A percentile compares a stretch with the other conserved stretches of the same genome.
Evolutionary conservation across 2,888 invertebrate species (phyloP).

Genomic region (Syrphus vitripennis): DNA sequence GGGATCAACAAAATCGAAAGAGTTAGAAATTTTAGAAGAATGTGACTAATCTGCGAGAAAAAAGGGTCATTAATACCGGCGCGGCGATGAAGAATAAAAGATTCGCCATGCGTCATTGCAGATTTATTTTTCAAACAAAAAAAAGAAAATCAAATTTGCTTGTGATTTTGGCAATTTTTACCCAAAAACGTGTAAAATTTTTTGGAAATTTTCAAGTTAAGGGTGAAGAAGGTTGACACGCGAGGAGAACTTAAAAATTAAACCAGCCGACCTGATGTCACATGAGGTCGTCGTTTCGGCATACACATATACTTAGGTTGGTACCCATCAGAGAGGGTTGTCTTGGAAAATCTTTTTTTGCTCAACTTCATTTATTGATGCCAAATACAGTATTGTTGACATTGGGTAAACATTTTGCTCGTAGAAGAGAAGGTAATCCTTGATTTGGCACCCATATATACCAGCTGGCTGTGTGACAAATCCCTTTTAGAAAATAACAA

Average conservation of each 20-base stretch:
- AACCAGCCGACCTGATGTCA: conserved; percentile 66
- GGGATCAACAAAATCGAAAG: conserved; percentile 41
- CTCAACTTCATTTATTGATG: neutral
- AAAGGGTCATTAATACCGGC: conserved; percentile 48
- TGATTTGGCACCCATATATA: conserved; percentile 24
- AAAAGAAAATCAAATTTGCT: conserved; percentile 21
- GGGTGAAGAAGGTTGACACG: conserved; percentile 67
- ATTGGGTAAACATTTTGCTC: conserved; percentile 51
- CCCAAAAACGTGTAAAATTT: conserved; percentile 72
- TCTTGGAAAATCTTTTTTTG: conserved; percentile 42
- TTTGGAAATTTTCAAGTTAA: conserved; percentile 30
- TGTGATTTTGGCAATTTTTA: conserved; percentile 75
- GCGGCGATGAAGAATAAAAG: conserved; percentile 27
- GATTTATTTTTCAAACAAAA: conserved; percentile 31
- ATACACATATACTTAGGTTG: neutral
- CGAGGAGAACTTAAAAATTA: conserved; percentile 72
- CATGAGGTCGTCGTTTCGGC: conserved; percentile 25
- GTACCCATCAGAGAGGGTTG: conserved; percentile 29
- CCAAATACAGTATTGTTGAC: conserved; percentile 36
- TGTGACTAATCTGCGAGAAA: conserved; percentile 68
- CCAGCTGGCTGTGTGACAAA: conserved; percentile 69
- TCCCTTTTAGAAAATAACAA: conserved; percentile 7
- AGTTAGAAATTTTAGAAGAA: conserved; percentile 51
- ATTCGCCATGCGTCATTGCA: conserved; percentile 70
- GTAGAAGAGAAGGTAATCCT: conserved; percentile 37